Conservation (phyloP, 2,113 vertebrate genomes). For the Scomber scombrus region DNA sequence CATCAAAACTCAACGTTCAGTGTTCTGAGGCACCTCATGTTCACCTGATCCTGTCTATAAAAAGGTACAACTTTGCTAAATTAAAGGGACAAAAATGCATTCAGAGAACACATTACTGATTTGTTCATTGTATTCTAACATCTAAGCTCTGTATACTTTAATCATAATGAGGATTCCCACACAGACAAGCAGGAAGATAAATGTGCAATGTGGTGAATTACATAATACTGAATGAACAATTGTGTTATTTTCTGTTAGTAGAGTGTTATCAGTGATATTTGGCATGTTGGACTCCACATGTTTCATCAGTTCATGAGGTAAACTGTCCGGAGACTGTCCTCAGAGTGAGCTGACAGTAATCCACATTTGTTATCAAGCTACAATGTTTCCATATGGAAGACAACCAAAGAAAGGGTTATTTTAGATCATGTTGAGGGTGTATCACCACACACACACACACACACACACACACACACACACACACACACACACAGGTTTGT, state of each 20-base stretch:
- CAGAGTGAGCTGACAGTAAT: background rate
- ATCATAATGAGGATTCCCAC: background rate
- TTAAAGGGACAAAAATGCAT: too few relatives aligned
- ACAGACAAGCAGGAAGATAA: background rate
- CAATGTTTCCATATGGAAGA: conserved; percentile 1
- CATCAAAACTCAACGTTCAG: too few relatives aligned
- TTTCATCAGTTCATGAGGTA: background rate
- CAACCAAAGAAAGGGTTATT: background rate
- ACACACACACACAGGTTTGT: too few relatives aligned
- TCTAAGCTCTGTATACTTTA: background rate
- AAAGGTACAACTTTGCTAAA: too few relatives aligned
- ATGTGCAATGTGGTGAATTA: conserved; percentile 1
- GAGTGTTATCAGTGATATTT: background rate
- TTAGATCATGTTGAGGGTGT: background rate
- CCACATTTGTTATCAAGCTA: background rate
- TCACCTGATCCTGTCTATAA: too few relatives aligned
- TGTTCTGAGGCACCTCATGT: too few relatives aligned
- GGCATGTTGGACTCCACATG: background rate
- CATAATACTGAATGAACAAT: background rate
- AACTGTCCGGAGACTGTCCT: background rate
- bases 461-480: too few relatives aligned
- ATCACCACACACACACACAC: background rate
- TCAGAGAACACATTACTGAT: too few relatives aligned
- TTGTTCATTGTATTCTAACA: too few relatives aligned
- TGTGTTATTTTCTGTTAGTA: background rate